Evolutionary conservation across 30 jellyfish, hydroid and myxozoan species (phyloP), one percentile per base, ranked within the genome.

Genomic region (Chironex yamaguchii): DNA sequence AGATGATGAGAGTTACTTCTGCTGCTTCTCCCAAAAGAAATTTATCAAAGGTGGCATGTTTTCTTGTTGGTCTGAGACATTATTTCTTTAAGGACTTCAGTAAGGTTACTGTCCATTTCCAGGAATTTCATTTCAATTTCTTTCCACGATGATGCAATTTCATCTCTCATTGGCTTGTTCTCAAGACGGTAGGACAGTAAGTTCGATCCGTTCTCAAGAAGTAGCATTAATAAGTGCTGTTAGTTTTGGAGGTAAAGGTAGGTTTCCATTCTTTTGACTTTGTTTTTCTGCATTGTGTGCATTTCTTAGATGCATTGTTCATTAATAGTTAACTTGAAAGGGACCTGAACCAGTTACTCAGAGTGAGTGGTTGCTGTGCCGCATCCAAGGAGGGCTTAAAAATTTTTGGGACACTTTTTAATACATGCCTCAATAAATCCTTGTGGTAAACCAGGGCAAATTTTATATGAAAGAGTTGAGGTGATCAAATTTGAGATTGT

Each of bases 11-110:
- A 81, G 27, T 34, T 75, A 82, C 53, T 84, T 75, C 65, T 73
- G 94, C 71, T 90, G 96, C 34, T 90, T 93, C 81, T 90, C 96
- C 97, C 97, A 90, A 76, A 89, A 81, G 35, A 72, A 36, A 33
- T 53, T 75, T 87, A 75, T 54, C 31, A 88, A 88, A n/a, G 97
- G 95, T 3, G 97, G 34, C 31, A 80, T 81, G 68, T 67, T 88
- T 71, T 32, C 62, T 26, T 53, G 33, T 21, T 30, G 66, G n/a
- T n/a, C n/a, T 34, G 35, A 20, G 76, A 28, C 64, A 77, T 79
- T 17, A 87, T 88, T 51, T 32, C 21, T 11, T 33, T 42, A 22
- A 42, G 36, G 70, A 69, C 94, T 29, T 42, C 34, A 35, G 31
- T 33, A 21, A 87, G 86, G 68, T 79, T 82, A 34, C 14, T 31